Evolutionary conservation across 92 coral and sea anemone genomes (phyloP).

Genomic region (Ricordea florida): DNA sequence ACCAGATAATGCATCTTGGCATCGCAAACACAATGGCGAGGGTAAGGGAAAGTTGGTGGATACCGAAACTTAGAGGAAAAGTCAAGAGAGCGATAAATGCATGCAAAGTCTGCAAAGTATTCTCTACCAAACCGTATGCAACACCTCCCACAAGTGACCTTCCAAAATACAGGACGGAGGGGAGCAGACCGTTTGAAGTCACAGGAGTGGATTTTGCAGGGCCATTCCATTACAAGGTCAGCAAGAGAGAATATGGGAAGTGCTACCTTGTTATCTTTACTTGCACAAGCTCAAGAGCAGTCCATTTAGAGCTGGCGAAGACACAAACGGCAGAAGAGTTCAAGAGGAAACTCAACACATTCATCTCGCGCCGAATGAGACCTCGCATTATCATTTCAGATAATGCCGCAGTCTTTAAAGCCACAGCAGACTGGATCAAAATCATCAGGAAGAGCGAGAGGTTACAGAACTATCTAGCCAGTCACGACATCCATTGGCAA

Average conservation of each 20-base stretch:
- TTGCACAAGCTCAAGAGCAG: slow-evolving; percentile 56
- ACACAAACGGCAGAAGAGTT: slow-evolving; percentile 50
- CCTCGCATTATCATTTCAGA: slow-evolving; percentile 46
- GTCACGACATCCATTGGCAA: slow-evolving; percentile 39
- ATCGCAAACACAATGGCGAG: slow-evolving; percentile 33
- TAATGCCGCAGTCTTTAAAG: slow-evolving; percentile 40
- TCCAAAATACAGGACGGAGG: slow-evolving; percentile 24
- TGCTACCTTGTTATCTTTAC: slow-evolving; percentile 44
- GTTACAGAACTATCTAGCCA: slow-evolving; percentile 24
- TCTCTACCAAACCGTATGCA: slow-evolving; percentile 19
- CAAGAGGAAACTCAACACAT: slow-evolving; percentile 32
- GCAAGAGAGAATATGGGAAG: slow-evolving; percentile 39
- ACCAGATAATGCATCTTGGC: slow-evolving; percentile 49
- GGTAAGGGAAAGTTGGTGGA: slow-evolving; percentile 32
- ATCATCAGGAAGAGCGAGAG: slow-evolving; percentile 31
- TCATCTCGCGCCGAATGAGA: slow-evolving; percentile 39
- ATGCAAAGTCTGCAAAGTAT: slow-evolving; percentile 29
- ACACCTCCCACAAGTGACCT: slow-evolving; percentile 13
- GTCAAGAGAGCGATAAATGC: slow-evolving; percentile 23
- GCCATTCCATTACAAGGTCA: slow-evolving; percentile 25
- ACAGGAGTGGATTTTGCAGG: slow-evolving; percentile 35
- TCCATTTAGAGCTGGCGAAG: slow-evolving; percentile 53
- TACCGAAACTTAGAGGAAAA: slow-evolving; percentile 2
- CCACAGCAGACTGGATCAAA: slow-evolving; percentile 28
- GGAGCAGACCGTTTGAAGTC: slow-evolving; percentile 28